phyloP scores from a whole-genome alignment of 1,140 invertebrate species.

The Nymphalis io region DNA sequence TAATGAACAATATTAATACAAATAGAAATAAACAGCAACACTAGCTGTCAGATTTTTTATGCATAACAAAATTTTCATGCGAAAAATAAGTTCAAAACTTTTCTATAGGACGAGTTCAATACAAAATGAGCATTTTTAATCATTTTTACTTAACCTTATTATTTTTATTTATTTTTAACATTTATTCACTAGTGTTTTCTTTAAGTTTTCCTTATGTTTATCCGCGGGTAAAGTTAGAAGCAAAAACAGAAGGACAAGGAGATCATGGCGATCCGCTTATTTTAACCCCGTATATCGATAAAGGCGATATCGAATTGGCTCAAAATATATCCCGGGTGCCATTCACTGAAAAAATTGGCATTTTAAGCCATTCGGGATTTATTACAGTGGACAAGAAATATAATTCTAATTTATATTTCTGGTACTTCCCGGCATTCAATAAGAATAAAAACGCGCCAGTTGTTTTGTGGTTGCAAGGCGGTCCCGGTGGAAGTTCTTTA shows the following conservation, averaged over 20 bases:
- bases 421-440: conserved; percentile 86
- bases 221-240: conserved; percentile 58
- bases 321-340: conserved; percentile 63
- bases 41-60: no score
- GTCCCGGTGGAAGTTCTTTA: conserved; percentile 84
- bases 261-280: conserved; percentile 83
- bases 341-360: conserved; percentile 55
- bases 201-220: conserved; percentile 61
- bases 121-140: not conserved
- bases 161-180: conserved; percentile 4
- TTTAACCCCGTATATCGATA: conserved; percentile 84
- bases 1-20: no score
- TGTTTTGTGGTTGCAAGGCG: conserved; percentile 88
- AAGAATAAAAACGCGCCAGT: conserved; percentile 81
- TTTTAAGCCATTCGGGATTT: conserved; percentile 83
- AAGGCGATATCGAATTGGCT: conserved; percentile 68
- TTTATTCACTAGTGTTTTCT: conserved; percentile 37
- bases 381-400: conserved; percentile 85
- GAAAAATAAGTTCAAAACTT: no score
- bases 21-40: no score
- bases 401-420: conserved; percentile 88
- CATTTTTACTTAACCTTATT: not conserved
- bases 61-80: no score
- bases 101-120: not conserved
- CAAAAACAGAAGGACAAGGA: conserved; percentile 39